These are phyloP conservation scores for Dendropsophus ebraccatus DNA, from an alignment of 2,113 vertebrate genomes.

Conservation along the genomic window DNA sequence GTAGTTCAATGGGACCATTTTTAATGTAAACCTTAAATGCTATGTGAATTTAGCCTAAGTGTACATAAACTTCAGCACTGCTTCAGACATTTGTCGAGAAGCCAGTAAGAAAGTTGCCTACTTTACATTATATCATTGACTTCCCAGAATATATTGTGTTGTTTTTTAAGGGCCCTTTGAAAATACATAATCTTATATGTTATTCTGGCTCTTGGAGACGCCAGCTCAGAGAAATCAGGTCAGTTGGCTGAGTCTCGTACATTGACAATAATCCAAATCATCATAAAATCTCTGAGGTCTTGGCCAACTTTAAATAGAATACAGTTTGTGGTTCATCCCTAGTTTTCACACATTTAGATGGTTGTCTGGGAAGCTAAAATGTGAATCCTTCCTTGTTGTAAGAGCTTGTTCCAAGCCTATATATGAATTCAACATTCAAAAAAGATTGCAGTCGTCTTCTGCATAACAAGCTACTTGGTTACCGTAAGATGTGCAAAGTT, in stretches of 20 bases:
- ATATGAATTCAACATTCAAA: background rate
- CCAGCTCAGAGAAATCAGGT: background rate
- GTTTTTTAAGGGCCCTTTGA: background rate
- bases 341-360: background rate
- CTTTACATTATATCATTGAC: too few relatives aligned
- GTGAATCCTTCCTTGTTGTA: background rate
- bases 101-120: too few relatives aligned
- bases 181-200: background rate
- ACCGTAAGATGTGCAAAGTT: background rate
- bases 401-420: background rate
- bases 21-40: background rate
- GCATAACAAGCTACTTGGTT: background rate
- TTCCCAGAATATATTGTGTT: background rate
- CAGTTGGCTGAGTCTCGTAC: background rate
- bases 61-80: too few relatives aligned
- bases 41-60: background rate
- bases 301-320: background rate
- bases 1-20: background rate
- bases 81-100: too few relatives aligned
- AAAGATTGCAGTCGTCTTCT: background rate
- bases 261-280: background rate
- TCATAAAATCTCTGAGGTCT: constrained; percentile 1
- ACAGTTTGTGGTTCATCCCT: background rate
- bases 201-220: background rate
- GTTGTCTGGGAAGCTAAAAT: background rate